Evolutionary conservation across 2,113 vertebrate genomes (phyloP).

Genomic region (Cygnus atratus): DNA sequence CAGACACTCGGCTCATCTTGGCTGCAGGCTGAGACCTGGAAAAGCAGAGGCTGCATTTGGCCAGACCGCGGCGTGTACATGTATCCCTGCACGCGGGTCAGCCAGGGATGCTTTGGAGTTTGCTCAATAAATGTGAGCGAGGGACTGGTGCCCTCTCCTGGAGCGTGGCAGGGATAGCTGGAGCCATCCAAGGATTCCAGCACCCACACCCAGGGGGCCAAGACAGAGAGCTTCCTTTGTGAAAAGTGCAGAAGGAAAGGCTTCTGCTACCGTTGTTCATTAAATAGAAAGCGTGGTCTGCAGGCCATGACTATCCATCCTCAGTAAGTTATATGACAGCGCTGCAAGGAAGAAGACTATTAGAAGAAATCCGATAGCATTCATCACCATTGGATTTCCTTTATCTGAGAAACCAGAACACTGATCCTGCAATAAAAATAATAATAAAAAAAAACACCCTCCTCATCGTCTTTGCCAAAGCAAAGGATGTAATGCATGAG

Average conservation of each 20-base stretch:
- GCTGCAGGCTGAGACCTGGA: not conserved
- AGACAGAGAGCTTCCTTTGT: not conserved
- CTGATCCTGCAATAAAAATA: not conserved
- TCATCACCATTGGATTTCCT: not conserved
- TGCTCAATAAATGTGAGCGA: not conserved
- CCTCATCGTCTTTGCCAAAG: not conserved
- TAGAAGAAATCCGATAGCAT: not conserved
- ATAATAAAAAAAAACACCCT: not conserved
- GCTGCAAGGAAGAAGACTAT: not conserved
- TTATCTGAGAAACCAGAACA: not conserved
- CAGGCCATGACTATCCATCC: not conserved
- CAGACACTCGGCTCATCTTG: not conserved
- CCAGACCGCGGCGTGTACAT: too few species aligned
- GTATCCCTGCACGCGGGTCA: not conserved
- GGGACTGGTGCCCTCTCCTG: slow-evolving; percentile 45
- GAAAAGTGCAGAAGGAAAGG: not conserved
- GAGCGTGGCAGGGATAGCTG: not conserved
- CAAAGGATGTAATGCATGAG: not conserved
- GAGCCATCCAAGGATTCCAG: not conserved
- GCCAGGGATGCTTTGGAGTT: accelerated
- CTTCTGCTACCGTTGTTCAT: not conserved
- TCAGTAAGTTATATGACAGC: not conserved
- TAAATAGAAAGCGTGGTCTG: not conserved
- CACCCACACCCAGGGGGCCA: not conserved
- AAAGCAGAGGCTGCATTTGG: not conserved